Evolutionary conservation across 2,113 vertebrate genomes (phyloP), one percentile per base, ranked within the genome.

Genomic region (Apteryx owenii): DNA sequence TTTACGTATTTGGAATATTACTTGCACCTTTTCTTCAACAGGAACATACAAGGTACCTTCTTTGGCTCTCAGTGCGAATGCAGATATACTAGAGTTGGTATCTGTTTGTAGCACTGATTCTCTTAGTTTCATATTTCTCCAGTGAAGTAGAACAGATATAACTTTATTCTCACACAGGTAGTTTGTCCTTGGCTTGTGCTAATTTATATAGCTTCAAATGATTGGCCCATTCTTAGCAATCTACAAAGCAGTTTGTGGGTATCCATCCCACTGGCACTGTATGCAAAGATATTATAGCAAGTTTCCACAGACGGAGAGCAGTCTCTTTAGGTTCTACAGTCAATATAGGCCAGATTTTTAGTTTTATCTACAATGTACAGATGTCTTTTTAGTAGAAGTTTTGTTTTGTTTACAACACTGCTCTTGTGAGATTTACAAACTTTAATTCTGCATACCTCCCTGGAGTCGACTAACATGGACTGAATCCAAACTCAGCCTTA

Each of bases 351-450:
- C 71, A 64, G 26, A 33, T 38, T 83, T 83, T 76, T 71, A 54
- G 3, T 48, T 87, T 82, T 80, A 73, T 81, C 62, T 60, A 3
- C 26, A 20, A 44, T 1, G 60, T 66, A 85, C 89, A 82, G 50
- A 21, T 94, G 75, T 25, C 78, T 93, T 89, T 81, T 50, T 68
- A 48, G 62, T 7, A 36, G 46, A 40, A 61, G 44, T 78, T 93
- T 81, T 96, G 50, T 75, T 93, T 81, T 96, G 85, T 92, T 93
- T 93, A 91, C 69, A 76, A 77, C 77, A 25, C 61, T 71, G 72
- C 17, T 72, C 64, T 56, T 90, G 60, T 56, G 93, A 90, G 87
- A 95, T 91, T 95, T 93, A 93, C 91, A 88, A 85, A 95, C 89
- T 81, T 1, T 1, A 78, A 38, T 38, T 82, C 85, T 61, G 46